Conservation (phyloP, 2,888 invertebrate genomes). For the Capitulum mitella region DNA sequence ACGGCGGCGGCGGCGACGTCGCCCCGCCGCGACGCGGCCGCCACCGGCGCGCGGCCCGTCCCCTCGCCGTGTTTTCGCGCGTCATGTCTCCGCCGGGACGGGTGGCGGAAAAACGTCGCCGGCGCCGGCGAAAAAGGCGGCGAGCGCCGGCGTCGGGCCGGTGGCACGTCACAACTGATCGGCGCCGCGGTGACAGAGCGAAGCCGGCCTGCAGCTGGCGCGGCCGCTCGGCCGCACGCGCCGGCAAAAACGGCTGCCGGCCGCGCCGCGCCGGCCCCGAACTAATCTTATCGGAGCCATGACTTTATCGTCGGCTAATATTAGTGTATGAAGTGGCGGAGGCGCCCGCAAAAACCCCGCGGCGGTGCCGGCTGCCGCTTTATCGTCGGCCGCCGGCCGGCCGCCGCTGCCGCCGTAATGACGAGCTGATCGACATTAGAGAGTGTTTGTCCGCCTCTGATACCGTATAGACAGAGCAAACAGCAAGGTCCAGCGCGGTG, state of each 20-base stretch:
- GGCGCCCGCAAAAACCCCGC: background rate
- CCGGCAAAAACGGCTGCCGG: background rate
- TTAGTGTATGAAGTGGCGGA: slow-evolving; percentile 21
- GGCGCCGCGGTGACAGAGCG: background rate
- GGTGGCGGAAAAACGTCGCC: background rate
- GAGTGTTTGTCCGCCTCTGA: slow-evolving; percentile 9
- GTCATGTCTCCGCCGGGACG: background rate
- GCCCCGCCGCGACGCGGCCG: too few relatives aligned
- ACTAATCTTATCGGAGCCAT: slow-evolving; percentile 8
- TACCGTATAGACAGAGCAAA: background rate
- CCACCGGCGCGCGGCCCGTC: background rate
- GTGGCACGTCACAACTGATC: slow-evolving; percentile 14
- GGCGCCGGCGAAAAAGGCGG: background rate
- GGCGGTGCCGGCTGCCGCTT: background rate
- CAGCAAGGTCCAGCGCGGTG: slow-evolving; percentile 8
- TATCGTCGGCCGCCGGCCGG: background rate
- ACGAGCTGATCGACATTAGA: background rate
- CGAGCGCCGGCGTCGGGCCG: background rate
- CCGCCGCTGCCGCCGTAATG: background rate
- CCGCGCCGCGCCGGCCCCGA: background rate
- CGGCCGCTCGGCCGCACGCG: background rate
- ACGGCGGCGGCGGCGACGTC: too few relatives aligned
- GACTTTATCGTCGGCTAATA: slow-evolving; percentile 3
- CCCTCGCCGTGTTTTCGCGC: background rate
- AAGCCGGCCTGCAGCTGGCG: slow-evolving; percentile 1